Evolutionary conservation across 2,113 vertebrate species (phyloP), one percentile per base, ranked within the genome.

Genomic region (Phyllostomus hastatus): DNA sequence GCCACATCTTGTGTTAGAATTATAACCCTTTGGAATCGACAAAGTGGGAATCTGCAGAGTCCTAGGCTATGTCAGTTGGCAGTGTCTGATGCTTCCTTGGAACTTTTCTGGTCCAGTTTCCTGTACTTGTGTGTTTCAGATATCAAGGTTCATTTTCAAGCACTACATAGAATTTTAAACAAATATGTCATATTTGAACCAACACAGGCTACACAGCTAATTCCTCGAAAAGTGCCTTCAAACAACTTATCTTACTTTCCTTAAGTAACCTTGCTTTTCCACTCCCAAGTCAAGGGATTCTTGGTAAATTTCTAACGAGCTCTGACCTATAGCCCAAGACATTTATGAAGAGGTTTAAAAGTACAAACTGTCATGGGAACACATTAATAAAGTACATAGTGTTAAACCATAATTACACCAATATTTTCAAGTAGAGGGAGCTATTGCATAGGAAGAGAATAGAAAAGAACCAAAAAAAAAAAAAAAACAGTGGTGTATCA

Each of bases 391-490:
- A 75, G 69, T 50, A 52, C 81, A 69, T 7, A 72, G 41, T 88
- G 28, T 20, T 91, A 57, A 67, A 87, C 35, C 81, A 50, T 93
- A 88, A 98, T 96, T 81, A 96, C 96, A 64, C 98, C 97, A 91
- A 59, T 73, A 93, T 69, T 98, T 98, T 98, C 98, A 98, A 98
- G 98, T 97, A 98, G 98, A 98, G 98, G 98, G 98, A 98, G 98
- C 98, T 98, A 54, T 98, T 98, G 98, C 24, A 98, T 85, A 98
- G 97, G 97, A 97, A 98, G 98, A 98, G 97, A 97, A 91, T 48
- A 96, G 96, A 26, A 2, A 84, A 50, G 85, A 72, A 46, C 4
- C 24, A 91, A 72, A 90, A 46, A 69, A 28, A 9, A 35, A 76
- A 70, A 64, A 72, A 10, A 38, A 73, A 70, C 28, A 28, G 92